These are phyloP conservation scores for Epinephelus cyanopodus DNA, from an alignment of 2,113 vertebrate species.

Conservation along the genomic window DNA sequence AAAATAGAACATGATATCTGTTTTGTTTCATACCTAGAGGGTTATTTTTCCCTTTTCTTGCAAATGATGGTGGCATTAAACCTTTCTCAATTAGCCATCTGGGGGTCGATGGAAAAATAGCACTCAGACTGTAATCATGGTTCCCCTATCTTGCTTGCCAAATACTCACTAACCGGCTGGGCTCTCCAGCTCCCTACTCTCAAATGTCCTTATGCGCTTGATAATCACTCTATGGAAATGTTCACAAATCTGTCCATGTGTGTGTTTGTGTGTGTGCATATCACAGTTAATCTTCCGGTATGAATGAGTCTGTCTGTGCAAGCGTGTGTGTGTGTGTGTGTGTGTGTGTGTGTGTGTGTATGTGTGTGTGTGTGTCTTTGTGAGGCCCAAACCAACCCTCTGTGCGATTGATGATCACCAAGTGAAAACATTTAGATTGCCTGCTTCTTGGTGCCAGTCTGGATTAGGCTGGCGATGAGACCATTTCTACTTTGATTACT, in stretches of 20 bases:
- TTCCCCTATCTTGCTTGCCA: slow-evolving; percentile 65
- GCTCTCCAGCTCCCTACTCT: slow-evolving; percentile 65
- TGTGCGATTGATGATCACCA: slow-evolving; percentile 64
- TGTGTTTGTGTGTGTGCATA: slow-evolving; percentile 9
- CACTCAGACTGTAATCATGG: slow-evolving; percentile 69
- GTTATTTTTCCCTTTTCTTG: slow-evolving; percentile 50
- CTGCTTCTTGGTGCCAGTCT: slow-evolving; percentile 70
- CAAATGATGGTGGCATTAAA: slow-evolving; percentile 63
- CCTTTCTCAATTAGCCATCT: slow-evolving; percentile 74
- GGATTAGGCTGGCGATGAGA: slow-evolving; percentile 71
- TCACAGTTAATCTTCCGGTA: slow-evolving; percentile 54
- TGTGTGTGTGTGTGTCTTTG: background rate
- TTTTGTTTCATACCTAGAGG: slow-evolving; percentile 35
- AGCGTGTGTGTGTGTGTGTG: slow-evolving; percentile 6
- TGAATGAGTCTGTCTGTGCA: slow-evolving; percentile 45
- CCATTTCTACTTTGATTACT: slow-evolving; percentile 75
- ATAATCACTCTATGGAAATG: slow-evolving; percentile 72
- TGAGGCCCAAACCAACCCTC: slow-evolving; percentile 24
- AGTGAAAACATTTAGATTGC: slow-evolving; percentile 78
- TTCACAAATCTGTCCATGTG: slow-evolving; percentile 48
- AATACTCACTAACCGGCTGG: slow-evolving; percentile 61
- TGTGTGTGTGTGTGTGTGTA: background rate
- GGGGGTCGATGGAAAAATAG: slow-evolving; percentile 68
- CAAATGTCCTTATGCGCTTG: slow-evolving; percentile 67
- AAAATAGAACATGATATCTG: slow-evolving; percentile 3